Evolutionary conservation across 2,797 vertebrate genomes (phyloP).

Genomic region (Halcyon leucocephala): DNA sequence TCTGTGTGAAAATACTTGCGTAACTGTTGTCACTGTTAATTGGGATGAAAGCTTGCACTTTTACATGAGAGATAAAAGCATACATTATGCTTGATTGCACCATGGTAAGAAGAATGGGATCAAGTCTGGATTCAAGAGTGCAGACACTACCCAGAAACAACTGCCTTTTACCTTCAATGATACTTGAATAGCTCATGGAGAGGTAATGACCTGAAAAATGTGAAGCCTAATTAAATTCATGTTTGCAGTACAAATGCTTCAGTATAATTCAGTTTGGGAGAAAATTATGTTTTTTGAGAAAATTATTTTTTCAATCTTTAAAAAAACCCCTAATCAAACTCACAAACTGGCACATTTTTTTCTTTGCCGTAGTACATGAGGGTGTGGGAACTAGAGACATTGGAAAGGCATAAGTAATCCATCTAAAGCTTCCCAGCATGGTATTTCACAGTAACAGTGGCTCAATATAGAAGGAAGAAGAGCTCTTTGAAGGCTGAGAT

Average conservation of each 20-base stretch:
- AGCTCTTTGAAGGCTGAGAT: conserved; percentile 27
- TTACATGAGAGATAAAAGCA: not conserved
- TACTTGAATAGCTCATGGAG: not conserved
- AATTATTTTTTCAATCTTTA: not conserved
- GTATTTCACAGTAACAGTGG: not conserved
- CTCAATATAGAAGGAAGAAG: not conserved
- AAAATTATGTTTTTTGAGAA: not conserved
- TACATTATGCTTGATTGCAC: not conserved
- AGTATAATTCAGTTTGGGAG: not conserved
- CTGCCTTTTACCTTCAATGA: not conserved
- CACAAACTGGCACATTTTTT: not conserved
- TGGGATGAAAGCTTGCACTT: not conserved
- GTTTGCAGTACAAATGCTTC: not conserved
- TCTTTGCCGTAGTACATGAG: not conserved
- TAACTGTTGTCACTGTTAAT: not conserved
- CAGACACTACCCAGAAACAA: not conserved
- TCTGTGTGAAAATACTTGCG: not conserved
- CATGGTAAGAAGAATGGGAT: not conserved
- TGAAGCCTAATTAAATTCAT: not conserved
- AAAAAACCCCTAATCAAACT: not conserved
- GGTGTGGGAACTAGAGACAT: not conserved
- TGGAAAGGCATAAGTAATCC: not conserved
- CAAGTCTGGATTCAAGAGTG: not conserved
- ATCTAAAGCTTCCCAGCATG: not conserved
- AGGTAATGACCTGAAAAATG: not conserved